These are phyloP conservation scores for Ochropacha duplaris DNA, from an alignment of 2,888 invertebrate genomes.

Conservation along the genomic window DNA sequence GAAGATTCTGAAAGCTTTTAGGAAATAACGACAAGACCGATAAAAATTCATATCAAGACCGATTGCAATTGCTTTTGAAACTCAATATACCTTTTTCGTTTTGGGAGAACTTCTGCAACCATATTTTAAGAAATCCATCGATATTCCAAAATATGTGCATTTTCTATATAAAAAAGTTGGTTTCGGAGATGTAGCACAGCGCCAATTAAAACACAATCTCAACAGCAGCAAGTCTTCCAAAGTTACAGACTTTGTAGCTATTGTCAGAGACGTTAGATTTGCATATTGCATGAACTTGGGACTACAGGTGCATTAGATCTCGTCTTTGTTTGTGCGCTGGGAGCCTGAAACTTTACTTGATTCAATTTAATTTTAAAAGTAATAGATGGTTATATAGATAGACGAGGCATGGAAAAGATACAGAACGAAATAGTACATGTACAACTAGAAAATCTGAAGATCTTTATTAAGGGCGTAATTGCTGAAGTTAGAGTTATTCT, in stretches of 20 bases:
- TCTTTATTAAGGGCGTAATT: neutral
- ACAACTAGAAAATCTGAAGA: too few relatives aligned
- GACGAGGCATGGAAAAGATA: neutral
- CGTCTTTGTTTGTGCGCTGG: neutral
- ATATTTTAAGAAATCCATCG: neutral
- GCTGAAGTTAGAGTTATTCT: neutral
- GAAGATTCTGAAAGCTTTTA: neutral
- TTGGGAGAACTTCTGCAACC: neutral
- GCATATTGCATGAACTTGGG: neutral
- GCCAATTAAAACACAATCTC: conserved; percentile 2
- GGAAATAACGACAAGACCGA: too few relatives aligned
- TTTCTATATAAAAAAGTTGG: neutral
- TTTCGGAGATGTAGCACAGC: too few relatives aligned
- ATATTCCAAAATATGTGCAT: too few relatives aligned
- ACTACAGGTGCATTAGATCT: neutral
- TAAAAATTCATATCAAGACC: neutral
- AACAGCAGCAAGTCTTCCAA: neutral
- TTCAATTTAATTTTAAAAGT: neutral
- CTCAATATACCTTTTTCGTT: too few relatives aligned
- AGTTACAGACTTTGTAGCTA: neutral
- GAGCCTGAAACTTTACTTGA: neutral
- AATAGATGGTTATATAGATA: neutral
- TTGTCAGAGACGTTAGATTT: neutral
- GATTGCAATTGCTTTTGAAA: too few relatives aligned
- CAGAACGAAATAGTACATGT: too few relatives aligned